Percentiles rank a stretch among this genome's conserved stretches.
These are phyloP conservation scores for Leptatherina wallacei DNA, from an alignment of 2,797 vertebrate species.

Conservation along the genomic window DNA sequence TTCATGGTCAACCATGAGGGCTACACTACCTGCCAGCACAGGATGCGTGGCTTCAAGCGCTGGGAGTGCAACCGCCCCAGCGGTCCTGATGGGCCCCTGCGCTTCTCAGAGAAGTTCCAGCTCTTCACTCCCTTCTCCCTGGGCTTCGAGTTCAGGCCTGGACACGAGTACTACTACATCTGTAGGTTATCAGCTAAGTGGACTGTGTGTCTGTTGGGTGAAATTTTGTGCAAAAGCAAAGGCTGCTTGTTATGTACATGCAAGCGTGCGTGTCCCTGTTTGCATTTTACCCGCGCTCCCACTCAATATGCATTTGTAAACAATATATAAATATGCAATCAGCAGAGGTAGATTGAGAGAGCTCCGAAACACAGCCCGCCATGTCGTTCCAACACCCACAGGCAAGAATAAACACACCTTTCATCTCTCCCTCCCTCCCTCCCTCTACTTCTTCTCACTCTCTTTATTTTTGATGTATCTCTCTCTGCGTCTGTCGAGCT, in stretches of 20 bases:
- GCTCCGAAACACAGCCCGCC: constrained; percentile 49
- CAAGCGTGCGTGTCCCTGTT: background rate
- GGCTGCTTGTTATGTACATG: constrained; percentile 14
- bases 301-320: constrained; percentile 66
- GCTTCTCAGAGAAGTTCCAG: constrained; percentile 98
- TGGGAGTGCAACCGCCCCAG: constrained; percentile 97
- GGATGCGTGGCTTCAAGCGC: constrained; percentile 95
- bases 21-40: constrained; percentile 92
- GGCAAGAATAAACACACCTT: constrained; percentile 39
- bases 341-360: constrained; percentile 66
- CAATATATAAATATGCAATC: constrained; percentile 75
- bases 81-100: constrained; percentile 92
- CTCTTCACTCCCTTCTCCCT: constrained; percentile 98
- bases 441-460: background rate
- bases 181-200: constrained; percentile 84
- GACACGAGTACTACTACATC: constrained; percentile 97
- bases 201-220: constrained; percentile 24
- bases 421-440: constrained; percentile 11
- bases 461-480: constrained; percentile 48
- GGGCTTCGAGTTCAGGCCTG: constrained; percentile 96
- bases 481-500: constrained; percentile 40
- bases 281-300: constrained; percentile 14
- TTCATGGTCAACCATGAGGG: constrained; percentile 97
- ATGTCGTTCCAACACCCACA: constrained; percentile 24
- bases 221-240: background rate